phyloP scores from a whole-genome alignment of 2,888 invertebrate genomes.

The Alitta virens region DNA sequence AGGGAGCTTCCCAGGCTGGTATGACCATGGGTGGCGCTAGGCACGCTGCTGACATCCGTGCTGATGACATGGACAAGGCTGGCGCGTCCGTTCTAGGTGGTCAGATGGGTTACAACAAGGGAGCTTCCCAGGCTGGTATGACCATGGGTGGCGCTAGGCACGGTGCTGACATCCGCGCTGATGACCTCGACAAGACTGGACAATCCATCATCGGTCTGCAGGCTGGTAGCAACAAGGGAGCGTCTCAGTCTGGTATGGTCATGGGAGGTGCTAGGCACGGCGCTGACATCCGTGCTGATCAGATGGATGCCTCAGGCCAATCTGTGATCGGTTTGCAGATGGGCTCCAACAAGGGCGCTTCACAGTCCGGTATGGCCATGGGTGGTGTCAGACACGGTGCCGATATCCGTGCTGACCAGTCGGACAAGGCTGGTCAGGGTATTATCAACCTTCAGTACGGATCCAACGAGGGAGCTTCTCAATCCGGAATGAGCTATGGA shows the following conservation, averaged over 20 bases:
- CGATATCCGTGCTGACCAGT: constrained; percentile 46
- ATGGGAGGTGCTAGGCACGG: constrained; percentile 46
- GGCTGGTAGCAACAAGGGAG: constrained; percentile 51
- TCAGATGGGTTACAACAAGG: constrained; percentile 53
- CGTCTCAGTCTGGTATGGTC: constrained; percentile 51
- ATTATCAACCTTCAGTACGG: constrained; percentile 45
- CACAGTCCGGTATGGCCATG: constrained; percentile 49
- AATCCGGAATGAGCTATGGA: constrained; percentile 36
- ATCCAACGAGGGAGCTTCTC: constrained; percentile 40
- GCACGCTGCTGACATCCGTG: constrained; percentile 50
- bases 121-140: constrained; percentile 53
- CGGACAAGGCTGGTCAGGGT: constrained; percentile 33
- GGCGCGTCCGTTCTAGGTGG: constrained; percentile 46
- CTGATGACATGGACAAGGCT: constrained; percentile 43
- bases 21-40: constrained; percentile 51
- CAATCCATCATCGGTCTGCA: constrained; percentile 50
- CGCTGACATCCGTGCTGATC: constrained; percentile 29
- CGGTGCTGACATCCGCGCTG: constrained; percentile 38
- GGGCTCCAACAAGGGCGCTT: constrained; percentile 46
- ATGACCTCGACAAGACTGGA: constrained; percentile 41
- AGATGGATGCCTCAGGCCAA: constrained; percentile 11
- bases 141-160: constrained; percentile 46
- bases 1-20: constrained; percentile 47
- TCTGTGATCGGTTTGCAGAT: constrained; percentile 24
- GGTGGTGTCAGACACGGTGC: constrained; percentile 51